phyloP scores from a whole-genome alignment of 2,888 invertebrate species.

The Ecliptopera silaceata region DNA sequence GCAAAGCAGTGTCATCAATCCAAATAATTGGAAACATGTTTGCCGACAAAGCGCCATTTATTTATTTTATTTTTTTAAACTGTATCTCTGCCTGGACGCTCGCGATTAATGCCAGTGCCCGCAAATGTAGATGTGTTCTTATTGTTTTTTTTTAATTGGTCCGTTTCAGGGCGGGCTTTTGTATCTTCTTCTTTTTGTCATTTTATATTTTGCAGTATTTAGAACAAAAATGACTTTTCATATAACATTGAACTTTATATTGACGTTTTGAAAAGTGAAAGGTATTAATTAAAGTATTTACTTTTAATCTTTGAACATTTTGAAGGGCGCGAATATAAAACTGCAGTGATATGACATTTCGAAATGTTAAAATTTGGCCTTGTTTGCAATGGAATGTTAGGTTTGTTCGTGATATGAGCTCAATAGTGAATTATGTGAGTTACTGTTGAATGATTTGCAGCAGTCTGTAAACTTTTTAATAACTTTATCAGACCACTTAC shows the following conservation, averaged over 20 bases:
- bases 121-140: slow-evolving; percentile 45
- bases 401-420: too few relatives aligned
- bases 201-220: too few relatives aligned
- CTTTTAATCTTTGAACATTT: too few relatives aligned
- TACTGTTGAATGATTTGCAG: neutral
- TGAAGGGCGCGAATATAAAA: too few relatives aligned
- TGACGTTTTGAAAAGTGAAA: too few relatives aligned
- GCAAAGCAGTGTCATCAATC: slow-evolving; percentile 47
- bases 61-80: slow-evolving; percentile 66
- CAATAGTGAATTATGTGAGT: too few relatives aligned
- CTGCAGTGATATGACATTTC: too few relatives aligned
- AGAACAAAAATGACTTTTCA: too few relatives aligned
- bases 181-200: slow-evolving; percentile 8
- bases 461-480: slow-evolving; percentile 11
- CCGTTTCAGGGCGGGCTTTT: slow-evolving; percentile 57
- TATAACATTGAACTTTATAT: too few relatives aligned
- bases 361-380: too few relatives aligned
- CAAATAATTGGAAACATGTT: slow-evolving; percentile 51
- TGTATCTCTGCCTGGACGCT: slow-evolving; percentile 64
- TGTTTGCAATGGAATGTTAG: too few relatives aligned
- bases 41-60: slow-evolving; percentile 70
- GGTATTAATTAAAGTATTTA: too few relatives aligned
- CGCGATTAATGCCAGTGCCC: slow-evolving; percentile 64
- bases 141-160: slow-evolving; percentile 42
- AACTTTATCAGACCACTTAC: slow-evolving; percentile 13